Evolutionary conservation across 2,797 vertebrate genomes (phyloP), one percentile per base, ranked within the genome.

Genomic region (Capromys pilorides): DNA sequence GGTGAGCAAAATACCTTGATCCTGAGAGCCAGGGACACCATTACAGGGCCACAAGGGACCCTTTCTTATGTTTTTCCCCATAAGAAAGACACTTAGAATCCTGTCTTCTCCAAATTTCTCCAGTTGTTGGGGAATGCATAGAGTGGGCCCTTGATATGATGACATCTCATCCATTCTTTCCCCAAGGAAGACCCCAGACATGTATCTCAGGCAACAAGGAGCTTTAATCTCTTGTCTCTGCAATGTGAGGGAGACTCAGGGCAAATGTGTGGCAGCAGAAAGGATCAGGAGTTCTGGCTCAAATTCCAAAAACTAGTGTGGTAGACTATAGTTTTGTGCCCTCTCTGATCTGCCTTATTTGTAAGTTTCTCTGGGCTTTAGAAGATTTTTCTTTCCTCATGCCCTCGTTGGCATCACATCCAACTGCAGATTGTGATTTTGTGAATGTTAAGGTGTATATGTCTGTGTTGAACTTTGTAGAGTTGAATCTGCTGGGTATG

Each of bases 351-450:
- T 31, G 28, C 19, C 14, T 79, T 79, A 41, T 85, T 9, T 66
- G 45, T 16, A 61, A 31, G 21, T 18, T 84, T 66, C 54, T 24
- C 80, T 9, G 10, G 28, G 5, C 45, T 73, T 71, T 85, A 59
- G 80, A 84, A 61, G 33, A 80, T 2, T 8, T 69, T 26, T 90
- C 61, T 39, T 12, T 41, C 41, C 26, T 4, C 12, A 36, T 16
- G 13, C 28, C 45, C 26, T 31, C 66, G 19, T 19, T 0, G 0
- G 54, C n/a, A 49, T 36, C 39, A 51, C 5, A 2, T 36, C 11
- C 1, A 0, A 0, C 0, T 64, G 36, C 4, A 45, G 66, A 73
- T 5, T 41, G 26, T 36, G 16, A 0, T 62, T 75, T 28, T 64
- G 12, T 84, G 31, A 57, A 49, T 67, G 85, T 18, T 77, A 59